Evolutionary conservation across 2,113 vertebrate genomes (phyloP), one percentile per base, ranked within the genome.

Genomic region (Periophthalmus modestus): DNA sequence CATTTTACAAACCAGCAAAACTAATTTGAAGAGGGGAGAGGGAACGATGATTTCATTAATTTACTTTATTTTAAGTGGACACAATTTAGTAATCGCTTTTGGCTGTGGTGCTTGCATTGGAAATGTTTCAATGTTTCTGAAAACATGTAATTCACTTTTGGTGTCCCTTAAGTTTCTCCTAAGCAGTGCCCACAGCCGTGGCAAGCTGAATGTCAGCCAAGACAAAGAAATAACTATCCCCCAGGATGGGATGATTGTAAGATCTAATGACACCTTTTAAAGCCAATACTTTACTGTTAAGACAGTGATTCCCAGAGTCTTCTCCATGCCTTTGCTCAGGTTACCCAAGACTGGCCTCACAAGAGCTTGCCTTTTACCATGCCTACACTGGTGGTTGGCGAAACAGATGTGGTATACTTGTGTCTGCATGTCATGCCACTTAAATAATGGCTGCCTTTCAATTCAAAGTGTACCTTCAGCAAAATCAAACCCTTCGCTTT

Each of bases 301-400:
- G 81, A 65, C 73, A 79, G 75, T 80, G 52, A 66, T 65, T 36
- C 63, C 71, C 68, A 69, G 71, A 14, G 43, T 81, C 74, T 87
- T 57, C 88, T 85, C 92, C 91, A 82, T 93, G 86, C 93, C 85
- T 93, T 88, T 92, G 86, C 92, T 91, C 86, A 94, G 92, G 92
- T 94, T 94, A 90, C 87, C 90, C 91, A 92, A 90, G 92, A 93
- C 89, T 88, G 87, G 87, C 89, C 72, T 89, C 88, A 82, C 93
- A 93, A 87, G 93, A 92, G 85, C 85, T 93, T 84, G 90, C 87
- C 86, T 91, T 93, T 91, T 92, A 93, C 93, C 92, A 93, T 87
- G 86, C 88, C 85, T 93, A 88, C 92, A 90, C 86, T 91, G 91
- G 91, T 83, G 90, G 88, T 84, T 94, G 92, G 93, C 85, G 82